Evolutionary conservation across 2,888 invertebrate species (phyloP), one percentile per base, ranked within the genome.

Genomic region (Volucella inflata): DNA sequence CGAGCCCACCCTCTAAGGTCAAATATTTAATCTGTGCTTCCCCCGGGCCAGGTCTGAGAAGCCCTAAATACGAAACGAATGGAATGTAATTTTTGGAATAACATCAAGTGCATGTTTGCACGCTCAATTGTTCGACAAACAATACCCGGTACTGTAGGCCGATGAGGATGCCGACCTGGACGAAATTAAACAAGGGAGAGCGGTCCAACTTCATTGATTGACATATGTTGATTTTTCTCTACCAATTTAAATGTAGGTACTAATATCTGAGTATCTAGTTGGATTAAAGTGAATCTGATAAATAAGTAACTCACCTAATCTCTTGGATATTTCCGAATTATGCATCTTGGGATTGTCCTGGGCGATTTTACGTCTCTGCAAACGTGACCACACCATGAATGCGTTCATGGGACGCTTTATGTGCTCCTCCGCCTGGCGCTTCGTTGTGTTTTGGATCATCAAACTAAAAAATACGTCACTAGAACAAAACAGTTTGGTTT

Each of bases 281-380:
- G 30, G 16, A 44, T 30, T 74, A n/a, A n/a, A 42, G 46, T 75
- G 8, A 60, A 48, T 60, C 4, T 57, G 4, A 21, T 10, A 60
- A 51, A 9, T 30, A 8, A 16, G 14, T 11, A 46, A 93, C 96
- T 95, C 89, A 96, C 97, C 97, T 88, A 98, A 94, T 91, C 98
- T 93, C 92, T 98, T 98, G 9, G 97, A 97, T 88, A 99, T 98
- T 93, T 98, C 98, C 0, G 98, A 98, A 92, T 98, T 98, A 93
- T 98, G 98, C 98, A 98, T 98, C 93, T 99, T 98, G 0, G 98
- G 98, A 92, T 99, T 98, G 90, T 98, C 98, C 92, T 98, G 98
- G 0, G 98, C 98, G 89, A 99, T 99, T 93, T 98, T 98, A 89
- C 98, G 93, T 88, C 98, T 93, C 92, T 98, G 98, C 70, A 97